phyloP scores from a whole-genome alignment of 1,140 invertebrate species.

The Lordiphosa stackelbergi region DNA sequence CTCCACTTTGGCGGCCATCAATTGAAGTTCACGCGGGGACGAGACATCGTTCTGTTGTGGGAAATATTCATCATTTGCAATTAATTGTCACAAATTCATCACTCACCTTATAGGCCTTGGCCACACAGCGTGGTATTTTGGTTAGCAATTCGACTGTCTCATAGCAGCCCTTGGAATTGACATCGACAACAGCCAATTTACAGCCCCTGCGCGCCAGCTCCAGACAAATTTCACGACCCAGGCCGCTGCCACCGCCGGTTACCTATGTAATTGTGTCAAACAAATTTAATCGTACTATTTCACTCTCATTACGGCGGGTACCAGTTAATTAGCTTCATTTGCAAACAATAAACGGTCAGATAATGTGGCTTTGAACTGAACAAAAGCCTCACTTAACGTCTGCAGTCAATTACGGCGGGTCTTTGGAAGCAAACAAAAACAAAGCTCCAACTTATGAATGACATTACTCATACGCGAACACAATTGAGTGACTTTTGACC shows the following conservation, averaged over 20 bases:
- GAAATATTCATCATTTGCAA: neutral
- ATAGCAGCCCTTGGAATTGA: constrained; percentile 71
- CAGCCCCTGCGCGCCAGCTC: constrained; percentile 67
- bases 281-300: constrained; percentile 18
- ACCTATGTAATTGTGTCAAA: constrained; percentile 40
- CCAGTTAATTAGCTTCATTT: constrained; percentile 69
- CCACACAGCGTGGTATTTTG: constrained; percentile 53
- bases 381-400: constrained; percentile 39
- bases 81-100: neutral
- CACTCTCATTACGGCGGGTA: constrained; percentile 32
- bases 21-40: constrained; percentile 61
- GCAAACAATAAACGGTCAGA: constrained; percentile 55
- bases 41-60: constrained; percentile 69
- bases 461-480: constrained; percentile 37
- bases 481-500: constrained; percentile 68
- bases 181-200: constrained; percentile 73
- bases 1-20: constrained; percentile 70
- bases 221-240: constrained; percentile 71
- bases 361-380: constrained; percentile 36
- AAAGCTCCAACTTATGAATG: constrained; percentile 35
- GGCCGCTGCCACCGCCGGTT: constrained; percentile 72
- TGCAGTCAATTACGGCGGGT: constrained; percentile 27
- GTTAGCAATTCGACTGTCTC: constrained; percentile 63
- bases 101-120: constrained; percentile 73
- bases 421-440: constrained; percentile 1